Evolutionary conservation across 2,113 vertebrate species (phyloP), one percentile per base, ranked within the genome.

Genomic region (Strix uralensis): DNA sequence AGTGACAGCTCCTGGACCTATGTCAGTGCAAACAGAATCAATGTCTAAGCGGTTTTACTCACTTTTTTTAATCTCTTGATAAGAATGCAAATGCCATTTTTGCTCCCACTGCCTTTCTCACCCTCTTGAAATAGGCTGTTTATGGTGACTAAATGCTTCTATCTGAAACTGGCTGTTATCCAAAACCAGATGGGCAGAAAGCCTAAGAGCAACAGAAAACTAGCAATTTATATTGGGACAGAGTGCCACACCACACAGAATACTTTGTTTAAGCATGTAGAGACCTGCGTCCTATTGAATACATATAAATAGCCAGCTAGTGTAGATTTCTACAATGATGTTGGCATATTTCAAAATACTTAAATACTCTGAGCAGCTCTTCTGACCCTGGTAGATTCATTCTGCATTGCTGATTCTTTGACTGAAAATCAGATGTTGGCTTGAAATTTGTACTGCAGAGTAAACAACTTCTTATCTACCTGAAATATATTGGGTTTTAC

Each of bases 51-150:
- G 4, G 70, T 77, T 84, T 87, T 87, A 94, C 5, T 90, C 52
- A 26, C 38, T 63, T 86, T 66, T 84, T 88, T 30, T 2, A 80
- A 94, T 85, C 75, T 91, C 78, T 84, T 92, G 67, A 85, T 94
- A 94, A 88, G 94, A 84, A 97, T 94, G 88, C 79, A 96, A 81
- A 93, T 95, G 62, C 69, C 47, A 90, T 95, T 94, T 71, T 88
- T 84, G 62, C 71, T 95, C 57, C n/a, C 7, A 29, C 61, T 66
- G 81, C 78, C 49, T 86, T 55, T 74, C 52, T 83, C 65, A 73
- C 34, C 61, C 90, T 77, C 55, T 94, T 87, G 86, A 82, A 97
- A 67, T 80, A 88, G 73, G 66, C 74, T 88, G 94, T 80, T 96
- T 86, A 81, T 82, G 74, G 86, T 86, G 72, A 78, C 80, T 94